Conservation (phyloP, 2,888 invertebrate species). For the Drosophila meridionalis region DNA sequence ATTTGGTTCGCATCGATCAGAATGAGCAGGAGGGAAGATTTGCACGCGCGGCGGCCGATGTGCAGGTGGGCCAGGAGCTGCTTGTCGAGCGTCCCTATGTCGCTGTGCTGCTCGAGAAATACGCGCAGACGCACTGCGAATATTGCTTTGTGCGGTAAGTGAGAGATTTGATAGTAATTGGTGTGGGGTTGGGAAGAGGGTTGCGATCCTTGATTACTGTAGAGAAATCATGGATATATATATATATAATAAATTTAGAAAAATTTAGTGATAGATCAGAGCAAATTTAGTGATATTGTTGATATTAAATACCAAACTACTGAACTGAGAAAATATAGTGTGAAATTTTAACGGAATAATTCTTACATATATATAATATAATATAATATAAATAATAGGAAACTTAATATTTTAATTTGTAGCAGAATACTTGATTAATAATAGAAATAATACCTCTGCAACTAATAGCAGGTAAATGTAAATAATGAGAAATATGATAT, state of each 20-base stretch:
- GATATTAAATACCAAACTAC: too few species aligned
- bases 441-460: neutral
- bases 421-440: neutral
- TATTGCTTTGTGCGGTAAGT: conserved; percentile 89
- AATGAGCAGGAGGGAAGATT: conserved; percentile 89
- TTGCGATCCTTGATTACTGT: neutral
- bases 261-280: neutral
- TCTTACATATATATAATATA: neutral
- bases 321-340: neutral
- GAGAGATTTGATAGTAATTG: neutral
- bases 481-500: neutral
- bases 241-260: neutral
- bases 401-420: too few species aligned
- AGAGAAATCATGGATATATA: neutral
- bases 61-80: conserved; percentile 90
- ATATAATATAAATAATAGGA: too few species aligned
- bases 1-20: conserved; percentile 88
- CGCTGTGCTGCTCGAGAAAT: conserved; percentile 89
- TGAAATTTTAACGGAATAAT: neutral
- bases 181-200: neutral
- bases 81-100: conserved; percentile 91
- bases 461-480: neutral
- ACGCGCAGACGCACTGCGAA: conserved; percentile 89
- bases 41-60: conserved; percentile 89
- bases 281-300: neutral